phyloP scores from a whole-genome alignment of 2,888 invertebrate species.

The Brenthis hecate region DNA sequence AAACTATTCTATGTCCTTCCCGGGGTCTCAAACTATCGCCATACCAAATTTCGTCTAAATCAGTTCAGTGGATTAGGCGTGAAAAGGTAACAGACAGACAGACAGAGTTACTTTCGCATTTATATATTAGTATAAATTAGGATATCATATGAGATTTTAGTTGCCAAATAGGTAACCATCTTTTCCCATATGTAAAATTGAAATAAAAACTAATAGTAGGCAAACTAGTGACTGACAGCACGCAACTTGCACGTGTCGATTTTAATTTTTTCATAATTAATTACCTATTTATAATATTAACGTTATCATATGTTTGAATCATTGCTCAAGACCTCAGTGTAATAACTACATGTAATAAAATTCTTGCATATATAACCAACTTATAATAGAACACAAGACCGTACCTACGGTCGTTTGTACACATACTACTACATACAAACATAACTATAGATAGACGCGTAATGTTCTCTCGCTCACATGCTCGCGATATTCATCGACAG shows the following conservation, averaged over 20 bases:
- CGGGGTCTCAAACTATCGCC: too few species aligned
- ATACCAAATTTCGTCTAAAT: too few species aligned
- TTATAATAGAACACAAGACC: conserved; percentile 38
- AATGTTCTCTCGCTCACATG: conserved; percentile 48
- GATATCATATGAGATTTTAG: too few species aligned
- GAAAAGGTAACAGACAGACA: too few species aligned
- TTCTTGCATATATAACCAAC: conserved; percentile 41
- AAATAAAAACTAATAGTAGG: not conserved
- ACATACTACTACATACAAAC: conserved; percentile 35
- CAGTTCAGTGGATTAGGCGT: too few species aligned
- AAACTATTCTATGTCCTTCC: too few species aligned
- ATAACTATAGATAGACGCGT: conserved; percentile 36
- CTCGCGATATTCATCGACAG: conserved; percentile 47
- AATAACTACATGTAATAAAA: conserved; percentile 42
- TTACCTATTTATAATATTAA: not conserved
- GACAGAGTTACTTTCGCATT: too few species aligned
- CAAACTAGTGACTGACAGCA: not conserved
- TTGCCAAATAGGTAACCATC: too few species aligned
- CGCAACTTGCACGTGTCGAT: conserved; percentile 2
- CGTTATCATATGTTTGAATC: not conserved
- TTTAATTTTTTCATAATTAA: not conserved
- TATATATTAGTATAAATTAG: too few species aligned
- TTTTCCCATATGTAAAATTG: too few species aligned
- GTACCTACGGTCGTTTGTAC: conserved; percentile 48
- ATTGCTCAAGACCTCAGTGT: conserved; percentile 3